Evolutionary conservation across 2,888 invertebrate species (phyloP).

Genomic region (Amiota minor): DNA sequence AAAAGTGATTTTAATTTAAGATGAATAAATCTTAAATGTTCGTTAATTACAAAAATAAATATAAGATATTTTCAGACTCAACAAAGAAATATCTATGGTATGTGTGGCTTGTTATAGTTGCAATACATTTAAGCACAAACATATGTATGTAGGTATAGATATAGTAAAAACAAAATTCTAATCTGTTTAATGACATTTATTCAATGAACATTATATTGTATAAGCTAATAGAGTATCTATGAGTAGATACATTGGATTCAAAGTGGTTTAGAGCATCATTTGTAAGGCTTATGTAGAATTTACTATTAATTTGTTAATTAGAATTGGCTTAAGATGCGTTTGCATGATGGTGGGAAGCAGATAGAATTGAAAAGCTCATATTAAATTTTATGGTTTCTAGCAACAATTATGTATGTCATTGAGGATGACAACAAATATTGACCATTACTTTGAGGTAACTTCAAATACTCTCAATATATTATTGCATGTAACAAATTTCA

Average conservation of each 20-base stretch:
- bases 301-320: slow-evolving; percentile 34
- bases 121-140: too few relatives aligned
- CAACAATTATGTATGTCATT: too few relatives aligned
- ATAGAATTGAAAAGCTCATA: neutral
- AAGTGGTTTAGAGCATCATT: slow-evolving; percentile 24
- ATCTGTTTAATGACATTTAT: slow-evolving; percentile 18
- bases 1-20: too few relatives aligned
- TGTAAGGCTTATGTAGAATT: slow-evolving; percentile 29
- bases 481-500: neutral
- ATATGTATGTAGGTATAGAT: neutral
- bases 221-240: neutral
- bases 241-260: slow-evolving; percentile 6
- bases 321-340: neutral
- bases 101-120: too few relatives aligned
- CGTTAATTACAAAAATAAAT: too few relatives aligned
- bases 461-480: neutral
- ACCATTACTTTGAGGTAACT: neutral
- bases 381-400: too few relatives aligned
- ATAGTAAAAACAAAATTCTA: neutral
- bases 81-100: too few relatives aligned
- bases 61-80: too few relatives aligned
- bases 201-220: neutral
- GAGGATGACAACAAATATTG: too few relatives aligned
- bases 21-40: too few relatives aligned
- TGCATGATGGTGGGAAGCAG: neutral